Evolutionary conservation across 2,797 vertebrate genomes (phyloP).

Genomic region (Euthynnus affinis): DNA sequence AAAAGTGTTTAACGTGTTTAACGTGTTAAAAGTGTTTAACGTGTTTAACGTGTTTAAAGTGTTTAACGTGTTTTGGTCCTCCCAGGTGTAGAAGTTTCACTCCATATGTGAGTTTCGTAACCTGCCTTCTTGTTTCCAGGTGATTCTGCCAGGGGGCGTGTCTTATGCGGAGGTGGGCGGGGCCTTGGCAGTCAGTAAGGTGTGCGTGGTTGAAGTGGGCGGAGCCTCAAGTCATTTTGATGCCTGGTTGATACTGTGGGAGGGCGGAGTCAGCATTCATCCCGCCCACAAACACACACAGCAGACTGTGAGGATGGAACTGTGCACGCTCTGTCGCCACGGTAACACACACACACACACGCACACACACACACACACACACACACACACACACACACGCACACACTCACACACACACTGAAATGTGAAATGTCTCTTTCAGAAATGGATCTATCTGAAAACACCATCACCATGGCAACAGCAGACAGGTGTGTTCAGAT

Average conservation of each 20-base stretch:
- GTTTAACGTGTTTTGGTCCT: too few relatives aligned
- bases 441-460: conserved; percentile 3
- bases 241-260: conserved; percentile 79
- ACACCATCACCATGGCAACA: conserved; percentile 7
- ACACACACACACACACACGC: background rate
- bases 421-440: too few relatives aligned
- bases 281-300: conserved; percentile 39
- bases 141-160: conserved; percentile 77
- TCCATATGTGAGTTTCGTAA: background rate
- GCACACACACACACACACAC: too few relatives aligned
- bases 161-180: conserved; percentile 73
- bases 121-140: conserved; percentile 59
- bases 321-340: conserved; percentile 56
- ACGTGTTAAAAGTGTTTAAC: too few relatives aligned
- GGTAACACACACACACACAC: conserved; percentile 55
- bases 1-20: too few relatives aligned
- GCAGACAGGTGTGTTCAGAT: conserved; percentile 20
- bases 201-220: conserved; percentile 67
- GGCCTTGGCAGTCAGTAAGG: conserved; percentile 74
- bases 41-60: too few relatives aligned
- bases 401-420: background rate
- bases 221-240: conserved; percentile 59
- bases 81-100: too few relatives aligned
- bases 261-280: conserved; percentile 76
- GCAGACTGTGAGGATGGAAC: conserved; percentile 52